Base-by-base conservation (phyloP, 37 sponge, comb jelly and placozoan genomes). In the Oopsacas minuta region DNA sequence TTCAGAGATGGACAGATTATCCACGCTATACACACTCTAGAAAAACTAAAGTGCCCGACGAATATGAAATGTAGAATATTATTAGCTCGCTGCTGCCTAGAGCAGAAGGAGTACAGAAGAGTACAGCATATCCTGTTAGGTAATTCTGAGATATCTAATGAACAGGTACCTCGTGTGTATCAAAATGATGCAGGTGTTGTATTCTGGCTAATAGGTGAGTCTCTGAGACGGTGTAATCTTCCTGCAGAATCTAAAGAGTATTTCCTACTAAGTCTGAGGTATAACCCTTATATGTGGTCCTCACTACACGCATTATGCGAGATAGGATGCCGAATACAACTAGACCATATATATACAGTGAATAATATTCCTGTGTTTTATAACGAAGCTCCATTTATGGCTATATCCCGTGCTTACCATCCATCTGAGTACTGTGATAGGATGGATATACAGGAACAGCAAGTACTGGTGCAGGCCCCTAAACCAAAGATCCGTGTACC, bases 251-350 rank as follows among this genome's bases (percentile, higher is more conserved):
- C 95, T 0, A 86, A 85, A 8, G 46, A 83, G 36, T 87, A 75
- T 53, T 96, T 89, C 84, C 52, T 82, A 23, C 42, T 39, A 12
- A 87, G 90, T 52, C 86, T 96, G 34, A 90, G 89, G 83, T 82
- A 83, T 38, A 96, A 96, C 53, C 96, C 96, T 8, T 90, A 88
- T 82, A 82, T 96, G 36, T 96, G 96, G 96, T 88, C 92, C 28
- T 90, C 92, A 8, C 93, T 88, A 51, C 83, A 90, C 61, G 84
- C 84, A 7, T 88, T 96, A 7, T 91, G 90, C 88, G 84, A 88
- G 53, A 51, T 89, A 46, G 93, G 91, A 87, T 36, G 37, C 82
- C 17, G 32, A 5, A 34, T 61, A 10, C 20, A 3, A 5, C 75
- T 61, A n/a, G 75, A 61, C 1, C 17, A 61, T 25, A 25, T 61